Evolutionary conservation across 2,888 invertebrate species (phyloP).

Genomic region (Netelia virgata): DNA sequence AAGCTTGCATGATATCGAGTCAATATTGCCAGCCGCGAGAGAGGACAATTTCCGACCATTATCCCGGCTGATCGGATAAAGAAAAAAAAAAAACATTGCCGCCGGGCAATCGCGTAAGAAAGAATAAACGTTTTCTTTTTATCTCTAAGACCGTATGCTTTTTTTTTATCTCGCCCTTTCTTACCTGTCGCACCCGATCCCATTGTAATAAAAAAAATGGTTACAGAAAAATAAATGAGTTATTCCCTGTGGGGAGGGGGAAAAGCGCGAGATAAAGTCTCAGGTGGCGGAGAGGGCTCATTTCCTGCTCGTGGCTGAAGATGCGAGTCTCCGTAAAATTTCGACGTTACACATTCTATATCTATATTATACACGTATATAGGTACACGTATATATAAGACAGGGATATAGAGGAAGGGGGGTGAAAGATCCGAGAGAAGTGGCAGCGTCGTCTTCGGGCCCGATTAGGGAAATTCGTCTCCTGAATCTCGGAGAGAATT

Average conservation of each 20-base stretch:
- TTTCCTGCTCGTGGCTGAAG: background rate
- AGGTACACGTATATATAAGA: background rate
- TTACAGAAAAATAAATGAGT: conserved; percentile 29
- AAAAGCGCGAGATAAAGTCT: conserved; percentile 30
- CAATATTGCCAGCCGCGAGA: too few relatives aligned
- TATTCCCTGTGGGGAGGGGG: conserved; percentile 7
- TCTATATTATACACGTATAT: background rate
- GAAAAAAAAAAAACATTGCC: conserved; percentile 1
- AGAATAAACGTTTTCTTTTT: background rate
- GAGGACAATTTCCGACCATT: background rate
- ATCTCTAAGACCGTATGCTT: background rate
- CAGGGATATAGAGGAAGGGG: background rate
- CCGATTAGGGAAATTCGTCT: conserved; percentile 49
- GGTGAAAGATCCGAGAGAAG: conserved; percentile 17
- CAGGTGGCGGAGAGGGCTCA: background rate
- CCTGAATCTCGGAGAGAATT: conserved; percentile 27
- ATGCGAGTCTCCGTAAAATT: background rate
- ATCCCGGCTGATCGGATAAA: background rate
- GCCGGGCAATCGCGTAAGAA: background rate
- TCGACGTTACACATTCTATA: background rate
- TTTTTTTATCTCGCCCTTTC: conserved; percentile 8
- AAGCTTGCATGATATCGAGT: too few relatives aligned
- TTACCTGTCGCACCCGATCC: background rate
- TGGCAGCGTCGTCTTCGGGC: background rate
- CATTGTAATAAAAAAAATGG: conserved; percentile 14